Evolutionary conservation across 2,888 invertebrate genomes (phyloP).

Genomic region (Chrysina gloriosa): DNA sequence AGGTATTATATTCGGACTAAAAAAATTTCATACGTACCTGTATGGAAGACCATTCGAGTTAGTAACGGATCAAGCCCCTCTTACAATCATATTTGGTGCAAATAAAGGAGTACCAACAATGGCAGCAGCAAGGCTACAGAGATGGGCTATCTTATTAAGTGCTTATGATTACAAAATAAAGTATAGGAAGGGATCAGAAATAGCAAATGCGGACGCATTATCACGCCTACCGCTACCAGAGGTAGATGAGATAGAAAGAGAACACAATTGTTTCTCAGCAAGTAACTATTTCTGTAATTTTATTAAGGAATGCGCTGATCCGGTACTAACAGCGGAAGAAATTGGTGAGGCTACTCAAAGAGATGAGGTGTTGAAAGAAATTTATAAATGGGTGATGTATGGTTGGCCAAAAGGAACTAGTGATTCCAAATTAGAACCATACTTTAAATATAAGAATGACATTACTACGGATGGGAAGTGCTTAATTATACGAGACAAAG

Average conservation of each 20-base stretch:
- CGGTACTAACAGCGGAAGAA: background rate
- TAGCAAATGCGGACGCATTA: background rate
- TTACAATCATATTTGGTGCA: too few relatives aligned
- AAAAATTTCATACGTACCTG: too few relatives aligned
- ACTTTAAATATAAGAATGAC: background rate
- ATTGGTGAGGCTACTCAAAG: background rate
- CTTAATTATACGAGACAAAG: too few relatives aligned
- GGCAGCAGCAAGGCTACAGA: background rate
- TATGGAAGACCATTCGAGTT: too few relatives aligned
- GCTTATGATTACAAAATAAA: background rate
- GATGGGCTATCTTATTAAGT: background rate
- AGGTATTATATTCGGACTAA: too few relatives aligned
- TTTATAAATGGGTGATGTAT: background rate
- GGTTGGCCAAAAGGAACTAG: background rate
- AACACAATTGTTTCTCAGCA: background rate
- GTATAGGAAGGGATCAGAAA: background rate
- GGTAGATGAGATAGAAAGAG: background rate
- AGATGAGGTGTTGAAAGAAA: conserved; percentile 1
- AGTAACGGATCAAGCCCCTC: too few relatives aligned
- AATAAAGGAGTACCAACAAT: too few relatives aligned
- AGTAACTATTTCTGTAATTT: background rate
- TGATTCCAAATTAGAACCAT: background rate
- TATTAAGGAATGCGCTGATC: background rate
- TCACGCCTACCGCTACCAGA: background rate
- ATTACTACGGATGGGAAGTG: background rate